A percentile compares a stretch with the other conserved stretches of the same genome.
These are phyloP conservation scores for Trilocha varians DNA, from an alignment of 2,888 invertebrate genomes.

Conservation along the genomic window DNA sequence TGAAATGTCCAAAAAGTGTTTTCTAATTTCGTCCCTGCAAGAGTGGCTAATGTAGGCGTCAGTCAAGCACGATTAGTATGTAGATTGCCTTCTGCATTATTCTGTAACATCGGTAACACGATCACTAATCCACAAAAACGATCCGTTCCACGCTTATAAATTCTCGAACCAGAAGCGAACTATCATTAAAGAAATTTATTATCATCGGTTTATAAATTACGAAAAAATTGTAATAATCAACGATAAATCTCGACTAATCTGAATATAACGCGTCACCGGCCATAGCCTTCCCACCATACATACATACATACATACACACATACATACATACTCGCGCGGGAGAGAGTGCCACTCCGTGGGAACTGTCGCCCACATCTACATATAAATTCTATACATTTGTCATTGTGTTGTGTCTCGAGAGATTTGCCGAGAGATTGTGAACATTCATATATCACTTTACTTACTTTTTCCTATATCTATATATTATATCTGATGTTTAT, in stretches of 20 bases:
- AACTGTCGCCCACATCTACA: slow-evolving; percentile 12
- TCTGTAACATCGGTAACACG: background rate
- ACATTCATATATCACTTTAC: background rate
- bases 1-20: no score
- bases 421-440: background rate
- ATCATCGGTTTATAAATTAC: slow-evolving; percentile 10
- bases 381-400: background rate
- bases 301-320: slow-evolving; percentile 23
- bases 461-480: background rate
- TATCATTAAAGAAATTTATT: slow-evolving; percentile 16
- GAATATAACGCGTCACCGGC: slow-evolving; percentile 23
- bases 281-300: no score
- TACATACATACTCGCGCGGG: slow-evolving; percentile 7
- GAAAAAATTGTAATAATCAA: slow-evolving; percentile 1
- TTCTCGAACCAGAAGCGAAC: background rate
- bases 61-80: no score
- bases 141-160: background rate
- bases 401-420: background rate
- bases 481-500: background rate
- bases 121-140: background rate
- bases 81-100: no score
- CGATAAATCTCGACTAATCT: slow-evolving; percentile 28
- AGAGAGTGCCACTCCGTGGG: slow-evolving; percentile 30
- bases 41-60: no score
- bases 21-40: no score